phyloP scores from a whole-genome alignment of 2,888 invertebrate species.

The Carterocephalus palaemon region DNA sequence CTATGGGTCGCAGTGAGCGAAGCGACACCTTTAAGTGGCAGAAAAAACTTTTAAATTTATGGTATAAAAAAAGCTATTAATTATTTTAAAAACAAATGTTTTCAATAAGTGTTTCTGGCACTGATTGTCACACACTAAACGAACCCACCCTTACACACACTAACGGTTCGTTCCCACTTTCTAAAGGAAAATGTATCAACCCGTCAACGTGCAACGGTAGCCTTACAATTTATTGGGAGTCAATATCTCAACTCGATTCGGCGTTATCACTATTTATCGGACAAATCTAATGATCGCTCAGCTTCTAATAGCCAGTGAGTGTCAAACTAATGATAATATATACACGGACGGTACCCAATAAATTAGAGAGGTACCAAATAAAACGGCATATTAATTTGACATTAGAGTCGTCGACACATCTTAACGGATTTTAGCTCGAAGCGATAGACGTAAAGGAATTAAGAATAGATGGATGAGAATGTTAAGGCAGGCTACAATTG shows the following conservation, averaged over 20 bases:
- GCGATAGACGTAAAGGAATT: conserved; percentile 12
- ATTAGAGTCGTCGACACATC: conserved; percentile 68
- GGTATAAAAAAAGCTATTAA: too few species aligned
- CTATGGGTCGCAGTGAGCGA: too few species aligned
- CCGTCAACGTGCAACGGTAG: conserved; percentile 6
- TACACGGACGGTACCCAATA: conserved; percentile 62
- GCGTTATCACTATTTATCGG: conserved; percentile 61
- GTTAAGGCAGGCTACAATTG: too few species aligned
- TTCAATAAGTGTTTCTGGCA: too few species aligned
- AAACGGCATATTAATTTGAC: conserved; percentile 75
- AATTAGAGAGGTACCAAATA: conserved; percentile 65
- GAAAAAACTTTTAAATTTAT: too few species aligned
- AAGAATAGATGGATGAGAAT: conserved; percentile 6
- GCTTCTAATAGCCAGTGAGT: conserved; percentile 67
- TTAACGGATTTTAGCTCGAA: conserved; percentile 10
- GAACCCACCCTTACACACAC: background rate
- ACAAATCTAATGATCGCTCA: conserved; percentile 65
- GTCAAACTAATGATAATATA: conserved; percentile 77
- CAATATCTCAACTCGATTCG: conserved; percentile 66
- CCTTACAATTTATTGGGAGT: conserved; percentile 32
- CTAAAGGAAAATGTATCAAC: conserved; percentile 4
- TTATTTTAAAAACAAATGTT: too few species aligned
- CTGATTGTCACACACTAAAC: too few species aligned
- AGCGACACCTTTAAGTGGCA: too few species aligned
- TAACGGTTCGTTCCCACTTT: background rate